Percentiles rank a stretch among this genome's conserved stretches.
Conservation (phyloP, 64 coral and sea anemone species). For the Montipora efflorescens region DNA sequence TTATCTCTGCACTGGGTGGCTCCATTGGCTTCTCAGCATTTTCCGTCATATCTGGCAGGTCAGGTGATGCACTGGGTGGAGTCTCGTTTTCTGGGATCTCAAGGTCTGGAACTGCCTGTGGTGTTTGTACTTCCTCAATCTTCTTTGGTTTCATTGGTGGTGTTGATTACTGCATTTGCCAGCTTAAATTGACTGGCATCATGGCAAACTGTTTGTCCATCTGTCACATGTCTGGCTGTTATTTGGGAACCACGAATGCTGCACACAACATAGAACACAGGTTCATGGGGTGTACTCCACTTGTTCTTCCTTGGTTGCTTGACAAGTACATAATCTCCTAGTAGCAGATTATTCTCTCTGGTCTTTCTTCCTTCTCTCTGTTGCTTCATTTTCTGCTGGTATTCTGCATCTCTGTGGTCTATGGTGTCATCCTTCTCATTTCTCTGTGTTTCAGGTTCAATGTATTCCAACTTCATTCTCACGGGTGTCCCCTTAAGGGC, state of each 20-base stretch:
- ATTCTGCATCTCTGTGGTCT: slow-evolving; percentile 52
- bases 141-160: slow-evolving; percentile 47
- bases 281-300: slow-evolving; percentile 80
- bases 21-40: background rate
- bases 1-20: background rate
- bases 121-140: background rate
- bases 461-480: slow-evolving; percentile 66
- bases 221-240: slow-evolving; percentile 58
- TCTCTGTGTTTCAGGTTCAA: slow-evolving; percentile 13
- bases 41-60: background rate
- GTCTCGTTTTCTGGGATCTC: background rate
- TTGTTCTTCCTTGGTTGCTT: slow-evolving; percentile 69
- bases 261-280: slow-evolving; percentile 60
- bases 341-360: slow-evolving; percentile 51
- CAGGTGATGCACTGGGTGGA: background rate
- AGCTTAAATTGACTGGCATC: slow-evolving; percentile 79
- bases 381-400: slow-evolving; percentile 74
- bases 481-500: slow-evolving; percentile 59
- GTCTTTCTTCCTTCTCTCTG: slow-evolving; percentile 60
- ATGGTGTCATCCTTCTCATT: slow-evolving; percentile 37
- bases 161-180: slow-evolving; percentile 70
- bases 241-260: slow-evolving; percentile 52
- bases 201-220: slow-evolving; percentile 65
- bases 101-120: background rate
- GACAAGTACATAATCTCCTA: slow-evolving; percentile 63